A percentile compares a stretch with the other conserved stretches of the same genome.
Evolutionary conservation across 2,888 invertebrate genomes (phyloP).

Genomic region (Drosophila neutralis): DNA sequence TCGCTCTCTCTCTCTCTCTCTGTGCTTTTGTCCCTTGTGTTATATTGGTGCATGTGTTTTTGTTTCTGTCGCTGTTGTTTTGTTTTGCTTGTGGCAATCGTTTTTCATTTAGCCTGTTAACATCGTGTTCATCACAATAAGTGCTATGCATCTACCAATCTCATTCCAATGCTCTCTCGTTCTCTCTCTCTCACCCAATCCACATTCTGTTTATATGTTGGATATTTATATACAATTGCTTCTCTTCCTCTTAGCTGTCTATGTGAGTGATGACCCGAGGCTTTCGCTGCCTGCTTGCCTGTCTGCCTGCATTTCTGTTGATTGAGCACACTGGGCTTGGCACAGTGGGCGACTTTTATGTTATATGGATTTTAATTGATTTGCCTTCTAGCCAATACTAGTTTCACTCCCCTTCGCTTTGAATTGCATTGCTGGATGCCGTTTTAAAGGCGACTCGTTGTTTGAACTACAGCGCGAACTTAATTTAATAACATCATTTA

Average conservation of each 20-base stretch:
- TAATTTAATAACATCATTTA: constrained; percentile 71
- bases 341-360: constrained; percentile 60
- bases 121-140: constrained; percentile 78
- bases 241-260: constrained; percentile 23
- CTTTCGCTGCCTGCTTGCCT: constrained; percentile 45
- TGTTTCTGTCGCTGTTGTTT: constrained; percentile 15
- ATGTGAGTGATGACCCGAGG: constrained; percentile 74
- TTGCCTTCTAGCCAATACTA: constrained; percentile 44
- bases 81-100: constrained; percentile 70
- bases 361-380: constrained; percentile 68
- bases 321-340: constrained; percentile 61
- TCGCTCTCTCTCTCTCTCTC: constrained; percentile 5
- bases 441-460: constrained; percentile 28
- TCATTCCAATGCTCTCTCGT: constrained; percentile 2
- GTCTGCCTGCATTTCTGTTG: constrained; percentile 52
- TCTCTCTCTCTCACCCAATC: constrained; percentile 11
- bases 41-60: constrained; percentile 29
- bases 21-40: constrained; percentile 14
- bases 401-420: background rate
- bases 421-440: constrained; percentile 43
- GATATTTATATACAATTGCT: constrained; percentile 19
- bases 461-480: constrained; percentile 43
- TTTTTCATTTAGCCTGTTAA: constrained; percentile 79
- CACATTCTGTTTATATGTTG: background rate
- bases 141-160: constrained; percentile 53